A percentile compares a stretch with the other conserved stretches of the same genome.
phyloP scores from a whole-genome alignment of 2,113 vertebrate genomes.

The Solea senegalensis region DNA sequence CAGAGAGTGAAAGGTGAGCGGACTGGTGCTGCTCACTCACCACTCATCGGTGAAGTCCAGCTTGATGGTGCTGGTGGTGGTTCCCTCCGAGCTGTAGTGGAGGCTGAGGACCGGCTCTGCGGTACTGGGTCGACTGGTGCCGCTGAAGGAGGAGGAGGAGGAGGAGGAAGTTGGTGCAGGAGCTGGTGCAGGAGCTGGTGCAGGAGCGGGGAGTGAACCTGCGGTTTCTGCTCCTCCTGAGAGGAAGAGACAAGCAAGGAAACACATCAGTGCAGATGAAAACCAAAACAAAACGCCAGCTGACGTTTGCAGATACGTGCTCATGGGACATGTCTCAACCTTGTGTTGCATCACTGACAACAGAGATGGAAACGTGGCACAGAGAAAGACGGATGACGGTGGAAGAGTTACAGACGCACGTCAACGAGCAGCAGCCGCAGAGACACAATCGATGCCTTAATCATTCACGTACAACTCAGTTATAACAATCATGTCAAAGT shows the following conservation, averaged over 20 bases:
- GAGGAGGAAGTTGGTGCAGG: constrained; percentile 12
- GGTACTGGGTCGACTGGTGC: constrained; percentile 78
- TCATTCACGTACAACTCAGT: neutral
- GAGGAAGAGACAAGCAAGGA: neutral
- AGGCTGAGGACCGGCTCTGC: constrained; percentile 95
- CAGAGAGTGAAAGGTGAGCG: neutral
- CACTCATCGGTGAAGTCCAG: constrained; percentile 98
- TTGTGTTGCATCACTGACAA: constrained; percentile 44
- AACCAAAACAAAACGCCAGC: too few relatives aligned
- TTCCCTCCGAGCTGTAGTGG: constrained; percentile 98
- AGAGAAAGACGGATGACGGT: constrained; percentile 8
- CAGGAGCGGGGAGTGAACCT: constrained; percentile 34
- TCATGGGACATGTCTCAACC: constrained; percentile 35
- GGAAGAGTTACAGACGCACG: neutral
- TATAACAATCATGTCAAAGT: neutral
- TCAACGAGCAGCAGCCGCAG: constrained; percentile 12
- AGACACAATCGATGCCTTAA: neutral
- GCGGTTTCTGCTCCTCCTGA: constrained; percentile 84
- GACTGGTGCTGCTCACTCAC: constrained; percentile 78
- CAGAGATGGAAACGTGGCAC: constrained; percentile 50
- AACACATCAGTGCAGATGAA: too few relatives aligned
- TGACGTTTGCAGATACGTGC: neutral
- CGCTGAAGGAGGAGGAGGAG: constrained; percentile 1
- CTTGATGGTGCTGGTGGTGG: constrained; percentile 98
- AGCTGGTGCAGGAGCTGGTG: constrained; percentile 17